Base-by-base conservation (phyloP, 2,888 invertebrate species). In the Doris montereyensis region DNA sequence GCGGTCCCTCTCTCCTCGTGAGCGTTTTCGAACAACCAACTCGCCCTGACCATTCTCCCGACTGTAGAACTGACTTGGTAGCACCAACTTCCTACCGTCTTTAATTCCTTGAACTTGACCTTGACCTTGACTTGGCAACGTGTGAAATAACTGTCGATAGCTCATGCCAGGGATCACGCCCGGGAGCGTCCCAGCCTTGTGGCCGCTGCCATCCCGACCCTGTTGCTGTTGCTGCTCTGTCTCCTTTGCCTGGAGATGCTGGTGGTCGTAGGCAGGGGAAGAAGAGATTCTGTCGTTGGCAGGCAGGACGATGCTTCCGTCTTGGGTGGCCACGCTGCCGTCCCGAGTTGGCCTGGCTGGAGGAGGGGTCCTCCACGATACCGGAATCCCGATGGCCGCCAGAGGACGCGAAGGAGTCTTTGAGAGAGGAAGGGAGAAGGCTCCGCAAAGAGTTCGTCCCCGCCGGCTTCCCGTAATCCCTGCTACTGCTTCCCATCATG, bases 1-100 rank as follows among this genome's bases (percentile, higher is more conserved):
- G 62, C 81, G 60, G 34, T 84, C 84, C 41, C 80, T 73, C 58
- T 84, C 80, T 57, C 79, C 79, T 52, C 79, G 57, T 34, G 81
- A 76, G 75, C 80, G 82, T 34, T 81, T 79, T 58, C 83, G 76
- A 21, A 82, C 77, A 3, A 71, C 76, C 26, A 80, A 52, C 58
- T 81, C 80, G 8, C 67, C 72, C 26, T 76, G 76, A 34, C 72
- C 52, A 28, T 76, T 77, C 28, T 81, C 81, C 57, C 73, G 76
- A 24, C 70, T 67, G 52, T 65, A 70, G 24, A 74, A 71, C 76
- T 78, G 81, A 34, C 77, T 74, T 17, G 81, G 74, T 5, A 77
- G 52, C 35, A 34, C 26, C 1, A 77, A 26, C 71, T 77, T 77
- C 28, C 58, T n/a, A n/a, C n/a, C n/a, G n/a, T n/a, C n/a, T n/a